Evolutionary conservation across 1,140 invertebrate genomes (phyloP), one percentile per base, ranked within the genome.

Genomic region (Paraescarpia echinospica): DNA sequence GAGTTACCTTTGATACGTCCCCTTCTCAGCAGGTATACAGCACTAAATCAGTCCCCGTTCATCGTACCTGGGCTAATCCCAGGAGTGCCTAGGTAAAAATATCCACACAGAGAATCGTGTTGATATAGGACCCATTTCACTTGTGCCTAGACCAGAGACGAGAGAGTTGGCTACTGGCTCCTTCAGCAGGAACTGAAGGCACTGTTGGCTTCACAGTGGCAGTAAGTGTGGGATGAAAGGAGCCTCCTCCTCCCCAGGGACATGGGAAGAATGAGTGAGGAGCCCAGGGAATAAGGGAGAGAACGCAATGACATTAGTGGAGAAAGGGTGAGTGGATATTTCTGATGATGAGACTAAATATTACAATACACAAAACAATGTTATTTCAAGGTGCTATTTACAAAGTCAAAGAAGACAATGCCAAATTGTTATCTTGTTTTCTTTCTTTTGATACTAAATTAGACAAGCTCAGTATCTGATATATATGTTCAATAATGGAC

Each of bases 11-110:
- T 77, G 59, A 77, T 27, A 77, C 59, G 2, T 77, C 59, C 59
- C 59, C 59, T 18, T 0, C 12, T 77, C 12, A 77, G 59, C 59
- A 77, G 1, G 59, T 77, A 77, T 31, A 77, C 59, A 77, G 59
- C 59, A 77, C 22, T 77, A 77, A 77, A 77, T 77, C 59, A 77
- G 59, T 77, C 59, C 12, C 14, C 12, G 27, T 31, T 77, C 27
- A 31, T 31, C 22, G 59, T 4, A 77, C 59, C 22, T 77, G 0
- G 4, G 18, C 22, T 77, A 77, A 77, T 77, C 59, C 59, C 59
- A 77, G 59, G 41, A 41, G 59, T 77, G 59, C 59, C 59, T 77
- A 77, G 59, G 59, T 77, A 77, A 77, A 77, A 77, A 77, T 77
- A 77, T 31, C 41, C 41, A 41, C 4, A 27, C 59, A 77, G 59